phyloP scores from a whole-genome alignment of 2,113 vertebrate species.

The Cyprinodon variegatus region DNA sequence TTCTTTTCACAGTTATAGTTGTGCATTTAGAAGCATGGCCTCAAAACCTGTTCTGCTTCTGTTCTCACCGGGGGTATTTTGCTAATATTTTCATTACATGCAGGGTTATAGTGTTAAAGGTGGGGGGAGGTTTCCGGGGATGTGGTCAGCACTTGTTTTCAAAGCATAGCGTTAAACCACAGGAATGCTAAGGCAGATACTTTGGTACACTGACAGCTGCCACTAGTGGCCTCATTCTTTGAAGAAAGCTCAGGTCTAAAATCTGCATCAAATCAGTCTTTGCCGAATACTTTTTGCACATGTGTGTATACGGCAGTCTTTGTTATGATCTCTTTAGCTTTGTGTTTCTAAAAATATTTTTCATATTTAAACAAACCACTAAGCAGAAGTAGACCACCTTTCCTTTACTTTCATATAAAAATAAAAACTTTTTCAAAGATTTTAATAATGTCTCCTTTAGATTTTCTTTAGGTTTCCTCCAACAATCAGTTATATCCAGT shows the following conservation, averaged over 20 bases:
- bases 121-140: conserved; percentile 13
- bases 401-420: neutral
- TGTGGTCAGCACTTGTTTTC: conserved; percentile 36
- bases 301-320: neutral
- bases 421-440: too few species aligned
- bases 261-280: neutral
- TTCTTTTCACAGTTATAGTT: neutral
- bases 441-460: too few species aligned
- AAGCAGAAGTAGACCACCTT: neutral
- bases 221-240: conserved; percentile 20
- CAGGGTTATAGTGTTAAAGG: conserved; percentile 16
- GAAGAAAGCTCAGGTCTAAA: conserved; percentile 36
- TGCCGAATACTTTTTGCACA: neutral
- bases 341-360: neutral
- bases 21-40: neutral
- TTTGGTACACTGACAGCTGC: conserved; percentile 29
- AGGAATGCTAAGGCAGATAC: conserved; percentile 64
- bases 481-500: too few species aligned
- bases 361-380: neutral
- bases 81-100: conserved; percentile 50
- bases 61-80: conserved; percentile 7
- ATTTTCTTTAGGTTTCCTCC: too few species aligned
- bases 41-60: neutral
- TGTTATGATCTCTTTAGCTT: neutral
- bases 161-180: conserved; percentile 66